These are phyloP conservation scores for Druceiella hillmani DNA, from an alignment of 2,888 invertebrate genomes.

Conservation along the genomic window DNA sequence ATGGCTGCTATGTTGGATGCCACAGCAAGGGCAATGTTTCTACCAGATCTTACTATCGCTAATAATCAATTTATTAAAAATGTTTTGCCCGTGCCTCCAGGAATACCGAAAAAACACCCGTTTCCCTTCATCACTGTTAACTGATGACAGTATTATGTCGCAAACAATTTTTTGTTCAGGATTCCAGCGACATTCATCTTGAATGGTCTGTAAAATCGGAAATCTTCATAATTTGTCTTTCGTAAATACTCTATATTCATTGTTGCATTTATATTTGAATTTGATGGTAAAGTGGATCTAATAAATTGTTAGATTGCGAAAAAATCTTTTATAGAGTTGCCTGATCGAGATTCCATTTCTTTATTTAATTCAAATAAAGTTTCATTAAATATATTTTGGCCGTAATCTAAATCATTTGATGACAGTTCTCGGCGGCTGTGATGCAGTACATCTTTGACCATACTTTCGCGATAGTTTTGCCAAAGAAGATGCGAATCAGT, in stretches of 20 bases:
- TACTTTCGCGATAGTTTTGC: slow-evolving; percentile 9
- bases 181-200: too few relatives aligned
- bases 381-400: slow-evolving; percentile 8
- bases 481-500: slow-evolving; percentile 10
- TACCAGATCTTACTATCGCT: slow-evolving; percentile 24
- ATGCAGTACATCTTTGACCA: slow-evolving; percentile 21
- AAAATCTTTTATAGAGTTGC: slow-evolving; percentile 11
- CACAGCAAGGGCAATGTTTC: slow-evolving; percentile 30
- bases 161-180: slow-evolving; percentile 5
- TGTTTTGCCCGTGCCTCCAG: slow-evolving; percentile 32
- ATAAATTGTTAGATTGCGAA: slow-evolving; percentile 9
- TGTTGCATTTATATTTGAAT: too few relatives aligned
- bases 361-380: slow-evolving; percentile 8
- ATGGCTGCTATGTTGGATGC: slow-evolving; percentile 34
- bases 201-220: too few relatives aligned
- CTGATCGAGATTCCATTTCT: slow-evolving; percentile 3
- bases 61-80: slow-evolving; percentile 28
- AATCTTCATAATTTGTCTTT: too few relatives aligned
- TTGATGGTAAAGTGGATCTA: too few relatives aligned
- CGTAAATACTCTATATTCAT: too few relatives aligned
- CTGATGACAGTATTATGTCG: slow-evolving; percentile 3
- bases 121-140: slow-evolving; percentile 12
- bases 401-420: slow-evolving; percentile 1
- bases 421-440: slow-evolving; percentile 2
- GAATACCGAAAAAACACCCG: slow-evolving; percentile 30